These are phyloP conservation scores for Hyla sarda DNA, from an alignment of 2,113 vertebrate genomes.

Conservation along the genomic window DNA sequence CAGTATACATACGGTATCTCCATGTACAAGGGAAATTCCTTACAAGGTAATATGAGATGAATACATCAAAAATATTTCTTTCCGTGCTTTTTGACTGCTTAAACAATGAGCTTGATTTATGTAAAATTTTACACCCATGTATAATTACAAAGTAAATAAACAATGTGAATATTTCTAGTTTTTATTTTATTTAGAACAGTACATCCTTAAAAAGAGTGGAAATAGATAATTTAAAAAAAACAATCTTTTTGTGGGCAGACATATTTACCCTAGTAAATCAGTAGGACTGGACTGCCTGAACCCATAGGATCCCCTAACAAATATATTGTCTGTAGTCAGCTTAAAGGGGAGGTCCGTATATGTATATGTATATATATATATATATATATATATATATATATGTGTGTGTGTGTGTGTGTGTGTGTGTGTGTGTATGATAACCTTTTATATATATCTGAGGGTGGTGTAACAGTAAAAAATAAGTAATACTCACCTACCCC, in stretches of 20 bases:
- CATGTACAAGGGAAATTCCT: conserved; percentile 33
- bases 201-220: neutral
- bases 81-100: conserved; percentile 6
- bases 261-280: too few species aligned
- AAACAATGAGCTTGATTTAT: conserved; percentile 32
- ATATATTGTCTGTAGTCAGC: neutral
- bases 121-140: neutral
- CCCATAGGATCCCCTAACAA: neutral
- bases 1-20: conserved; percentile 75
- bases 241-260: neutral
- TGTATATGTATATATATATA: too few species aligned
- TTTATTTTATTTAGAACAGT: neutral
- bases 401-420: too few species aligned
- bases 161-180: neutral
- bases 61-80: conserved; percentile 34
- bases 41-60: conserved; percentile 28
- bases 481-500: too few species aligned
- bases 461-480: too few species aligned
- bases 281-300: neutral
- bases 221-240: neutral
- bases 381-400: too few species aligned
- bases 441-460: too few species aligned
- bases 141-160: neutral
- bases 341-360: too few species aligned
- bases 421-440: too few species aligned